Conservation (phyloP, 2,888 invertebrate genomes). For the Eupithecia subumbrata region DNA sequence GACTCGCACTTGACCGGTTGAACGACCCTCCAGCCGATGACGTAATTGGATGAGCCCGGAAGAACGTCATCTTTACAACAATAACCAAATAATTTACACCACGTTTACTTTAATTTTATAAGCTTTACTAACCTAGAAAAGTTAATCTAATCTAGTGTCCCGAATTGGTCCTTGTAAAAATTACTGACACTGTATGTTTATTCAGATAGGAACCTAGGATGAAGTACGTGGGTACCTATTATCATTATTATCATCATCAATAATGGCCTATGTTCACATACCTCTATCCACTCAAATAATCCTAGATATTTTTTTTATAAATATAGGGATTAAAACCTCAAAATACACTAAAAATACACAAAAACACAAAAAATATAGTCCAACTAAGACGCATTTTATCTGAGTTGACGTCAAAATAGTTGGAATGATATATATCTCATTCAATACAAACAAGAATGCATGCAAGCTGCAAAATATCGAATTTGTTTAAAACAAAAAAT, state of each 20-base stretch:
- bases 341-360: too few relatives aligned
- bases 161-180: not conserved
- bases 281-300: too few relatives aligned
- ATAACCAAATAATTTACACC: conserved; percentile 22
- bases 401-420: too few relatives aligned
- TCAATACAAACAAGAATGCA: too few relatives aligned
- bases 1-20: conserved; percentile 35
- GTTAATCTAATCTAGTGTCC: not conserved
- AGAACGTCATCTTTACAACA: conserved; percentile 23
- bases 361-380: too few relatives aligned
- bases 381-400: too few relatives aligned
- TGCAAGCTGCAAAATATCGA: too few relatives aligned
- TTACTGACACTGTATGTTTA: not conserved
- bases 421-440: too few relatives aligned
- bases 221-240: not conserved
- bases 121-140: not conserved
- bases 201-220: not conserved
- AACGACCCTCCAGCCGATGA: conserved; percentile 35
- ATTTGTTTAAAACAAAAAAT: too few relatives aligned
- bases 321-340: too few relatives aligned
- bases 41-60: conserved; percentile 34
- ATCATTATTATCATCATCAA: not conserved
- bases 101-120: not conserved
- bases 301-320: too few relatives aligned
- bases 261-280: too few relatives aligned